Percentiles rank a stretch among this genome's conserved stretches.
Evolutionary conservation across 2,888 invertebrate genomes (phyloP).

Genomic region (Diarsia dahlii): DNA sequence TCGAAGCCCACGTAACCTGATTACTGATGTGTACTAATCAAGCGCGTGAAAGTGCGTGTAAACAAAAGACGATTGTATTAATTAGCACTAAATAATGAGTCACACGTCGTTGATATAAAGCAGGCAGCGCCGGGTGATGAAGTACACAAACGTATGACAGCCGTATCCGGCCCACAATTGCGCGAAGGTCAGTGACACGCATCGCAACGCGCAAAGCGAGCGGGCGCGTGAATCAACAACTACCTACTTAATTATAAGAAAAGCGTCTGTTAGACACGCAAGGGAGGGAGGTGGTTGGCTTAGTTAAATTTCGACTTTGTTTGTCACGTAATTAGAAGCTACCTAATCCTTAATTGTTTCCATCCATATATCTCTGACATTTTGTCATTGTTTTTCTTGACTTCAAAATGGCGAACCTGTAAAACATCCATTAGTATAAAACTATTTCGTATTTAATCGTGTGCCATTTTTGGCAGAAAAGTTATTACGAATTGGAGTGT

Average conservation of each 20-base stretch:
- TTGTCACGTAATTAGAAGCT: slow-evolving; percentile 16
- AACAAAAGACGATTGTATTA: slow-evolving; percentile 57
- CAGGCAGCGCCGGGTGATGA: slow-evolving; percentile 76
- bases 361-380: too few relatives aligned
- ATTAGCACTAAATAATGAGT: slow-evolving; percentile 64
- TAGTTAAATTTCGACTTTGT: slow-evolving; percentile 23
- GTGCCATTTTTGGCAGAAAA: too few relatives aligned
- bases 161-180: slow-evolving; percentile 80
- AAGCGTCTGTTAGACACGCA: slow-evolving; percentile 62
- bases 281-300: slow-evolving; percentile 1
- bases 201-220: slow-evolving; percentile 61
- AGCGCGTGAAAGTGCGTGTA: slow-evolving; percentile 54
- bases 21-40: slow-evolving; percentile 37
- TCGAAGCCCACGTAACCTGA: slow-evolving; percentile 44
- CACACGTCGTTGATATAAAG: slow-evolving; percentile 71
- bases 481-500: slow-evolving; percentile 7
- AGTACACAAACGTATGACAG: slow-evolving; percentile 75
- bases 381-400: too few relatives aligned
- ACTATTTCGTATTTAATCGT: too few relatives aligned
- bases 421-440: too few relatives aligned
- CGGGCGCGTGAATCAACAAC: slow-evolving; percentile 78
- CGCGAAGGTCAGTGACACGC: slow-evolving; percentile 86
- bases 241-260: slow-evolving; percentile 78
- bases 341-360: slow-evolving; percentile 23
- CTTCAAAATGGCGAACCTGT: too few relatives aligned